These are phyloP conservation scores for Thamnophis sirtalis DNA, from an alignment of 2,113 vertebrate species.

Conservation along the genomic window DNA sequence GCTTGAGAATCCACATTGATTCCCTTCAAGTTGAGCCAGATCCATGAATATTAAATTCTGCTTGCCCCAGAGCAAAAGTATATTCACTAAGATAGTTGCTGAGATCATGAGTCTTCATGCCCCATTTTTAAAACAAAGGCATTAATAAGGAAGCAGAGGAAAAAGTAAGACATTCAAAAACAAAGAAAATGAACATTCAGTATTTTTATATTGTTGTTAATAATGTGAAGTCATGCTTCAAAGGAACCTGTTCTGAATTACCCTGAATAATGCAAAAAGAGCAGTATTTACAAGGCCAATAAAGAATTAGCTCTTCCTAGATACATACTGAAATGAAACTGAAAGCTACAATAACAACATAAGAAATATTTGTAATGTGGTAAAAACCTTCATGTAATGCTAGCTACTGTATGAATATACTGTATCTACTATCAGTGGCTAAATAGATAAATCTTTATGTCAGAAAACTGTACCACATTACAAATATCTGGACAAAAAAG, in stretches of 20 bases:
- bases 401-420: background rate
- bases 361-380: slow-evolving; percentile 13
- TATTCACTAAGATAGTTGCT: slow-evolving; percentile 77
- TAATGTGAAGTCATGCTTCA: slow-evolving; percentile 51
- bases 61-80: slow-evolving; percentile 77
- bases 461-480: background rate
- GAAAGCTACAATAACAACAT: background rate
- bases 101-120: slow-evolving; percentile 75
- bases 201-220: slow-evolving; percentile 50
- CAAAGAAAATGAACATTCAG: slow-evolving; percentile 55
- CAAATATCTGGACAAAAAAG: background rate
- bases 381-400: slow-evolving; percentile 10
- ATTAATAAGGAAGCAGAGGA: slow-evolving; percentile 68
- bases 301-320: slow-evolving; percentile 29
- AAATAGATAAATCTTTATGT: background rate
- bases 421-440: background rate
- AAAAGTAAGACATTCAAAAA: slow-evolving; percentile 60
- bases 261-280: slow-evolving; percentile 54
- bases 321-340: slow-evolving; percentile 20
- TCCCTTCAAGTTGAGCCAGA: slow-evolving; percentile 67
- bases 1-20: slow-evolving; percentile 68
- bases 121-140: slow-evolving; percentile 74
- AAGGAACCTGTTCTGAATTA: slow-evolving; percentile 50
- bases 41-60: slow-evolving; percentile 78
- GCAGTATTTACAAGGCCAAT: slow-evolving; percentile 23